Evolutionary conservation across 2,888 invertebrate species (phyloP), one percentile per base, ranked within the genome.

Genomic region (Drosophila recens): DNA sequence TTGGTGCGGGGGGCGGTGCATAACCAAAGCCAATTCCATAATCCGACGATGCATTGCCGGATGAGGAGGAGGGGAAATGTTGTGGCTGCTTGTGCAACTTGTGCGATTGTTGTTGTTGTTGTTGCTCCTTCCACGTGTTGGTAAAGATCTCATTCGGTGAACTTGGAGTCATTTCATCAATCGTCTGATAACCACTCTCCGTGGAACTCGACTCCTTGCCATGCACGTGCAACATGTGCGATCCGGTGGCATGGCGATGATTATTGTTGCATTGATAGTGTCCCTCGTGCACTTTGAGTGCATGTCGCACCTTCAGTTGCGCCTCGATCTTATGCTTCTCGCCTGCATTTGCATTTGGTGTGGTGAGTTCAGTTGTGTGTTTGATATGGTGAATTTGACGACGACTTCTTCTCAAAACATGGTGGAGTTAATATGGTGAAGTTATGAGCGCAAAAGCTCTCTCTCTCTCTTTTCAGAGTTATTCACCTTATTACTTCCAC

Each of bases 281-380:
- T 51, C 93, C 93, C 70, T 91, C 91, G 76, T 93, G 93, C 54
- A 90, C 91, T 81, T 91, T 90, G 2, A 92, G 79, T 6, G 93
- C 93, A 54, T 91, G 92, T 45, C 91, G 90, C 70, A 93, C 93
- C 57, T 87, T 90, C 30, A 93, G 80, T 64, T 90, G 91, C 54
- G 93, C 92, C 86, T 92, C 92, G 67, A 92, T 92, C 89, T 91
- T 92, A 81, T 92, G 91, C 70, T 84, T 88, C 80, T 92, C 92
- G 84, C 93, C 92, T 93, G 80, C 34, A 67, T 67, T 59, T 93
- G 80, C 34, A 67, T 67, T 59, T 30, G n/a, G 27, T 51, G 43
- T 67, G 6, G 45, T 27, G n/a, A 45, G 27, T 66, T 45, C 33
- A 23, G 33, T 45, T 52, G 9, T 23, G 34, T 27, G 45, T 23